Base-by-base conservation (phyloP, 1,140 invertebrate species). In the Halesus radiatus region DNA sequence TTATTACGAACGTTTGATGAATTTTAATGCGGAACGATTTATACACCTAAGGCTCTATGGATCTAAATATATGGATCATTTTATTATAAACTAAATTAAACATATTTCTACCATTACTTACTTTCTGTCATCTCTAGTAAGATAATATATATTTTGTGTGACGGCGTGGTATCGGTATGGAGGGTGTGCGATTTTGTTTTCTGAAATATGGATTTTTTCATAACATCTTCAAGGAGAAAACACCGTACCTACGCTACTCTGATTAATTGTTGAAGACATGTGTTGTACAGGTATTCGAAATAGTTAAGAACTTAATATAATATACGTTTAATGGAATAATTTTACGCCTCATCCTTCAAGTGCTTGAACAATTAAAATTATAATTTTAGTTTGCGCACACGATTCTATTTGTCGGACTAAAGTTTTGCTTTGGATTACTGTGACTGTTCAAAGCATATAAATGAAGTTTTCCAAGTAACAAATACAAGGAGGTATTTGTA, bases 11-110 rank as follows among this genome's bases (percentile, higher is more conserved):
- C 62, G 23, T 29, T 66, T 29, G 22, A 32, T 29, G 62, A 66
- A 66, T 66, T 29, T 66, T 66, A 66, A 66, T 66, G 62, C 26
- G 10, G 16, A 26, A 66, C 62, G 22, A 66, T 29, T 66, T 29
- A 26, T 37, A 29, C 13, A 22, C 18, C 18, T n/a, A 13, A 66
- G 22, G 23, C 26, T 29, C 22, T 37, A 8, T 8, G 3, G 26
- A 29, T 26, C 62, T 32, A 26, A 66, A 29, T 26, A 66, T 26
- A 23, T 16, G 20, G 8, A 26, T 29, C 29, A 29, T 15, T 66
- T 32, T 29, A 66, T 26, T 29, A 6, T 66, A 66, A 64, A 29
- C 22, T 29, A 4, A 10, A 29, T 3, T 66, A 29, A 26, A 16
- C 22, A 66, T 16, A 22, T 23, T 16, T 26, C 26, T 23, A 29